Conservation (phyloP, 2,113 vertebrate species). For the Sander vitreus region DNA sequence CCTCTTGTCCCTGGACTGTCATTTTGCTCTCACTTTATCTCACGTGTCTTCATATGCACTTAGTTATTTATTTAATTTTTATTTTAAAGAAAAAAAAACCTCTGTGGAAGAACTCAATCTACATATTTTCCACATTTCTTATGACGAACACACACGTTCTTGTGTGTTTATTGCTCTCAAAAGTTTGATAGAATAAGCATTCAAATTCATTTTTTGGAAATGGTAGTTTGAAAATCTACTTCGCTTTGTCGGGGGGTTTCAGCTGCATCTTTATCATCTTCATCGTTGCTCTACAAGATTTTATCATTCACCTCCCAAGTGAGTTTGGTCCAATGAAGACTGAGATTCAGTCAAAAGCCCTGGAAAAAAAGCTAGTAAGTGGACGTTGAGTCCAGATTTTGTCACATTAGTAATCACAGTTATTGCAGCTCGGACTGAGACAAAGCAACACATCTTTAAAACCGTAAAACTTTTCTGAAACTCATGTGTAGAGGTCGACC, state of each 20-base stretch:
- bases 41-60: background rate
- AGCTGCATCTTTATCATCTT: background rate
- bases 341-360: no score
- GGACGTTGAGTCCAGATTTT: no score
- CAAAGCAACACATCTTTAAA: background rate
- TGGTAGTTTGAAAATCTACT: no score
- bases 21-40: background rate
- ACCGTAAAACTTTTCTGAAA: no score
- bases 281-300: background rate
- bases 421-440: no score
- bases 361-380: no score
- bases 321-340: no score
- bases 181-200: background rate
- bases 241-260: background rate
- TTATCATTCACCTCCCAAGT: no score
- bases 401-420: background rate
- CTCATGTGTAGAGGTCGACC: no score
- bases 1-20: background rate
- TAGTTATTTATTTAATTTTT: background rate
- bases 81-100: background rate
- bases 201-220: background rate
- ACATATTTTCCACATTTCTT: background rate
- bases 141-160: background rate
- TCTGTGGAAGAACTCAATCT: background rate
- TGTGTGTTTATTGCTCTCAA: background rate